These are phyloP conservation scores for Brachycybe producta DNA, from an alignment of 2,888 invertebrate species.

Conservation along the genomic window DNA sequence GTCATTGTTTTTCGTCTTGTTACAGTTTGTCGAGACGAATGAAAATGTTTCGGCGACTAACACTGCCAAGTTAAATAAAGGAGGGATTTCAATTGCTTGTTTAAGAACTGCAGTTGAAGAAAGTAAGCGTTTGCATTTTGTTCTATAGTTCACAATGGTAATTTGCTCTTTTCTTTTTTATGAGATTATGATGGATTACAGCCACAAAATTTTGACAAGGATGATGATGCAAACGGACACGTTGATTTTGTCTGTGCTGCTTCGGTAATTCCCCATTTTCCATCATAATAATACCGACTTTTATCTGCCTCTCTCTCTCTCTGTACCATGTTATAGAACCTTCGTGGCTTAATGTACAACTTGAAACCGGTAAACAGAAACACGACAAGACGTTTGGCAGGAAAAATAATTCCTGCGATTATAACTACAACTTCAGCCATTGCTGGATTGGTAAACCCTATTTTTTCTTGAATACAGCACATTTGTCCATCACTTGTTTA, in stretches of 20 bases:
- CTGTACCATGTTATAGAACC: slow-evolving; percentile 25
- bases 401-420: slow-evolving; percentile 36
- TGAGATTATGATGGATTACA: not conserved
- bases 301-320: not conserved
- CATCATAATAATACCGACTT: not conserved
- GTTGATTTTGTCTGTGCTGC: slow-evolving; percentile 3
- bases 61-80: too few relatives aligned
- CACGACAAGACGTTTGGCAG: slow-evolving; percentile 29
- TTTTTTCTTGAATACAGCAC: not conserved
- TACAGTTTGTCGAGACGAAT: too few relatives aligned
- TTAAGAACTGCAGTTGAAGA: too few relatives aligned
- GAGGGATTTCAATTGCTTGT: too few relatives aligned
- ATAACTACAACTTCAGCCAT: slow-evolving; percentile 37
- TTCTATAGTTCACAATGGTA: too few relatives aligned
- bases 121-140: too few relatives aligned
- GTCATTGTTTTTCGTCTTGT: too few relatives aligned
- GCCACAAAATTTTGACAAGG: slow-evolving; percentile 7
- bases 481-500: not conserved
- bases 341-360: slow-evolving; percentile 33
- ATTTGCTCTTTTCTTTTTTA: not conserved
- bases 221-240: slow-evolving; percentile 3
- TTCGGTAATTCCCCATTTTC: slow-evolving; percentile 6
- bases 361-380: slow-evolving; percentile 31
- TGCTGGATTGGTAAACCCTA: slow-evolving; percentile 30
- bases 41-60: too few relatives aligned